These are phyloP conservation scores for Pollimyrus isidori DNA, from an alignment of 2,113 vertebrate genomes.

Conservation along the genomic window DNA sequence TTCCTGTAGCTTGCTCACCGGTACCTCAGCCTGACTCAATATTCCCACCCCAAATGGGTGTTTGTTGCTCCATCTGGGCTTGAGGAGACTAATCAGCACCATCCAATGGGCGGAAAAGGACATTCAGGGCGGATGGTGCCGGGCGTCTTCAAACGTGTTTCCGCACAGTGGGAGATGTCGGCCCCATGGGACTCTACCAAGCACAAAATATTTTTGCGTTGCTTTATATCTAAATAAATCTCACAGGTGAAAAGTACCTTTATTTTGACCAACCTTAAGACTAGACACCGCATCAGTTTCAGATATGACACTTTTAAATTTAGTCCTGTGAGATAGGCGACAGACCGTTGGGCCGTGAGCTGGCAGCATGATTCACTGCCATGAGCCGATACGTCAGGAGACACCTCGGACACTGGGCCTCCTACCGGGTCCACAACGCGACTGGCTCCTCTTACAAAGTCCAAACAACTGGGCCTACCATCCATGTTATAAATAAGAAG, in stretches of 20 bases:
- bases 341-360: neutral
- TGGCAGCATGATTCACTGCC: neutral
- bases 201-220: neutral
- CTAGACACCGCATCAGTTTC: neutral
- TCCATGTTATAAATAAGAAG: neutral
- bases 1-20: neutral
- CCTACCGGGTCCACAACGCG: neutral
- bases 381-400: neutral
- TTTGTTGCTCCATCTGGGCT: neutral
- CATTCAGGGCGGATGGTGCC: neutral
- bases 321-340: neutral
- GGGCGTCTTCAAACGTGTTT: neutral
- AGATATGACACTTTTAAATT: neutral
- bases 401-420: neutral
- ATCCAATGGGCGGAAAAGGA: neutral
- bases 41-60: neutral
- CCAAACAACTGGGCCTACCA: neutral
- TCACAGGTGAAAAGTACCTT: neutral
- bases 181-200: neutral
- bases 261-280: neutral
- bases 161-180: neutral
- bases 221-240: neutral
- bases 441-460: neutral
- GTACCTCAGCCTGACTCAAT: neutral
- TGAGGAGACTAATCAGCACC: neutral